A percentile compares a stretch with the other conserved stretches of the same genome.
Conservation (phyloP, 2,888 invertebrate genomes). For the Lasius fuliginosus region DNA sequence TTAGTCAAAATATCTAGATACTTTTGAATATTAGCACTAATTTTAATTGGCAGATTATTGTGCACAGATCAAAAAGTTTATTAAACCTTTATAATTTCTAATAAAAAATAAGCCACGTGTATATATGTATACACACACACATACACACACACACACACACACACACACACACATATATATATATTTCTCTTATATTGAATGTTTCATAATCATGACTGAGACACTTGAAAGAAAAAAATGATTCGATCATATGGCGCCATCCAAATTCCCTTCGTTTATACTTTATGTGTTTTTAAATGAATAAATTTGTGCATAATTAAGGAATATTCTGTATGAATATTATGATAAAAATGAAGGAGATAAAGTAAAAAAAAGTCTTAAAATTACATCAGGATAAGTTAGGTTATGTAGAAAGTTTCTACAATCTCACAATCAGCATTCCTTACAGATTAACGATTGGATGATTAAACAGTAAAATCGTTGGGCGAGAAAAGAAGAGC, state of each 20-base stretch:
- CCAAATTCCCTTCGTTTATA: not conserved
- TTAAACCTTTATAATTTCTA: not conserved
- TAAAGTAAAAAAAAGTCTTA: not conserved
- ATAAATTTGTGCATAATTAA: not conserved
- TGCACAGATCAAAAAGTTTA: not conserved
- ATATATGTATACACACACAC: too few species aligned
- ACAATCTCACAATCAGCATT: not conserved
- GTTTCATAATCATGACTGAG: not conserved
- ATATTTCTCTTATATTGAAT: not conserved
- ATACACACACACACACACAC: too few species aligned
- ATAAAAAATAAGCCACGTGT: not conserved
- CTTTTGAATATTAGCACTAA: not conserved
- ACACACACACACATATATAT: not conserved
- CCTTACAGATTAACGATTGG: not conserved
- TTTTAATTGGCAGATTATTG: not conserved
- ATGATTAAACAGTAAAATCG: not conserved
- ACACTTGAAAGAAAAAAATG: not conserved
- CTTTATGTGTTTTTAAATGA: not conserved
- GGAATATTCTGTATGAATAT: not conserved
- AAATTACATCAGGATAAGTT: not conserved
- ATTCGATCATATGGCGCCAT: not conserved
- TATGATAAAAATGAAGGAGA: not conserved
- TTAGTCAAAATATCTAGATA: not conserved
- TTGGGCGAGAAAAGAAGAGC: not conserved
- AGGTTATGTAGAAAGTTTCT: not conserved